Conservation (phyloP, 2,888 invertebrate genomes). For the Andrena minutula region DNA sequence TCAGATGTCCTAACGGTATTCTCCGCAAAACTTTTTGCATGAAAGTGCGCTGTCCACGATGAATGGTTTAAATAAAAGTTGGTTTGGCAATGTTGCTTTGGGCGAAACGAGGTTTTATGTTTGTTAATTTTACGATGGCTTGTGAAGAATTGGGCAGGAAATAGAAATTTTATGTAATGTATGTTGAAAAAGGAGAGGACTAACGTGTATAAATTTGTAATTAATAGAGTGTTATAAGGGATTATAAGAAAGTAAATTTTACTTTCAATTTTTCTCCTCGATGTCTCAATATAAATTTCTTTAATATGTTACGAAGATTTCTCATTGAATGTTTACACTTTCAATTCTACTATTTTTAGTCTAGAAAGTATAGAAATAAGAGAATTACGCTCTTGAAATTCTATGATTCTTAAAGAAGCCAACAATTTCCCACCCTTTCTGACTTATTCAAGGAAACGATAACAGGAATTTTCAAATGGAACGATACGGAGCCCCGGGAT, state of each 20-base stretch:
- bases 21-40: background rate
- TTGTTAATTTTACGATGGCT: background rate
- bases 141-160: no score
- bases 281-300: no score
- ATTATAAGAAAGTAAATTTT: no score
- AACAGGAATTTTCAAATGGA: background rate
- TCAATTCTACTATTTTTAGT: background rate
- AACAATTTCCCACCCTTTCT: background rate
- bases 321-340: no score
- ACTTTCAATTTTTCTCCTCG: no score
- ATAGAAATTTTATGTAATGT: no score
- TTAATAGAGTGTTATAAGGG: no score
- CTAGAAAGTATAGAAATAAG: background rate
- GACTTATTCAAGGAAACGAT: background rate
- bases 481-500: background rate
- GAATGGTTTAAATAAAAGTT: background rate
- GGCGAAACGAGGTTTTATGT: no score
- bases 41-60: background rate
- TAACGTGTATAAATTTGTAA: no score
- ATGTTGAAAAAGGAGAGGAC: no score
- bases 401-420: background rate
- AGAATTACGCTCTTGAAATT: background rate
- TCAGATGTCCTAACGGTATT: background rate
- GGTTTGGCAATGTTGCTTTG: background rate
- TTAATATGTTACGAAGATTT: no score